Base-by-base conservation (phyloP, 2,888 invertebrate species). In the Arge pagana region DNA sequence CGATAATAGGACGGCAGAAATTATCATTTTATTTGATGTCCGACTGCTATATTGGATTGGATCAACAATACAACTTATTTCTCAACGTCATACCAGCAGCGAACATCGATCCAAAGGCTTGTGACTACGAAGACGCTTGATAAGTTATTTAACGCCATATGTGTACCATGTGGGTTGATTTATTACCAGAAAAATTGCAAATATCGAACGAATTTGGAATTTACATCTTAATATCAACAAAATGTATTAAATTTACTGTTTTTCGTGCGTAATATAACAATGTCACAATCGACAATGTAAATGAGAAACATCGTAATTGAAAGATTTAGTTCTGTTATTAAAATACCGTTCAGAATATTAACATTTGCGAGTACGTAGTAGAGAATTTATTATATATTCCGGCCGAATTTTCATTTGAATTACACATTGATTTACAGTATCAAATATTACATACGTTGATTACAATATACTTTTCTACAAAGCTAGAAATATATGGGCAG, bases 21-120 rank as follows among this genome's bases (percentile, higher is more conserved):
- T 85, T 93, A 70, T 89, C 89, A 0, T 73, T 96, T 16, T 95
- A 91, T 74, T 74, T 97, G 48, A 84, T 96, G 80, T 96, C 95
- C 39, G 97, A 97, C 77, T 89, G 89, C 55, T 95, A 96, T 68
- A 82, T 97, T 58, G 96, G 96, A 2, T 79, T 96, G 21, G 97
- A 98, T 78, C 96, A 97, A 72, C 94, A 96, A 69, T 93, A 83
- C 65, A 79, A 82, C 57, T 63, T 87, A 50, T 63, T 70, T 48
- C 59, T 82, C 26, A 78, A 81, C 56, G 71, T 81, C 52, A 68
- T 64, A 58, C 42, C 51, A 30, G 58, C 55, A 57, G 28, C 48
- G 18, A 36, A 23, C 30, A 28, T 35, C 8, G 42, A 35, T 23
- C 37, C 35, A 45, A 54, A 45, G 28, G n/a, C n/a, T n/a, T n/a